phyloP scores from a whole-genome alignment of 2,888 invertebrate genomes.

The Cheilosia vernalis region DNA sequence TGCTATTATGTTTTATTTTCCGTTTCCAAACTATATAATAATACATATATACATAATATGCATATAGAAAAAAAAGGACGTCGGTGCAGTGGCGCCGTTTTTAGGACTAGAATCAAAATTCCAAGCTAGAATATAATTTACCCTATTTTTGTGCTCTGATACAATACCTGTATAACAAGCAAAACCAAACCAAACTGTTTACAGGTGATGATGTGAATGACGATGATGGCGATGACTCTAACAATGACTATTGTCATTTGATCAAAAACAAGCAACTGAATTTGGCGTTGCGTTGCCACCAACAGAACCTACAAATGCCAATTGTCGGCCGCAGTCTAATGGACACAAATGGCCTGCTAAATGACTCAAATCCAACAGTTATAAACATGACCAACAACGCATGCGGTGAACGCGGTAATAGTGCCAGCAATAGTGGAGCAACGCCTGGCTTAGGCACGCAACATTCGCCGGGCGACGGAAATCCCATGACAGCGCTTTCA shows the following conservation, averaged over 20 bases:
- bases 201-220: constrained; percentile 80
- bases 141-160: constrained; percentile 54
- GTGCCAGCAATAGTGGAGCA: constrained; percentile 31
- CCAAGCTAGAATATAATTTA: constrained; percentile 66
- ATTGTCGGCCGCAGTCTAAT: constrained; percentile 74
- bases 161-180: constrained; percentile 73
- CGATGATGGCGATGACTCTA: constrained; percentile 76
- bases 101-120: constrained; percentile 60
- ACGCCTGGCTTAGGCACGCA: constrained; percentile 29
- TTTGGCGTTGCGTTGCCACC: constrained; percentile 80
- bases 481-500: constrained; percentile 77
- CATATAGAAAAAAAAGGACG: constrained; percentile 30
- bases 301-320: constrained; percentile 77
- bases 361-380: constrained; percentile 77
- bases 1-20: constrained; percentile 63
- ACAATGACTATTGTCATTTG: constrained; percentile 79
- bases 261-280: constrained; percentile 81
- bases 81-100: constrained; percentile 58
- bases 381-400: constrained; percentile 76
- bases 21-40: constrained; percentile 43
- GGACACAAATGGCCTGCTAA: constrained; percentile 76
- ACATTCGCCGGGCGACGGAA: constrained; percentile 55
- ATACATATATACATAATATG: constrained; percentile 48
- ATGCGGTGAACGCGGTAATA: constrained; percentile 67
- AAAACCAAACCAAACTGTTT: constrained; percentile 79